Conservation (phyloP, 2,888 invertebrate genomes). For the Bedellia somnulentella region DNA sequence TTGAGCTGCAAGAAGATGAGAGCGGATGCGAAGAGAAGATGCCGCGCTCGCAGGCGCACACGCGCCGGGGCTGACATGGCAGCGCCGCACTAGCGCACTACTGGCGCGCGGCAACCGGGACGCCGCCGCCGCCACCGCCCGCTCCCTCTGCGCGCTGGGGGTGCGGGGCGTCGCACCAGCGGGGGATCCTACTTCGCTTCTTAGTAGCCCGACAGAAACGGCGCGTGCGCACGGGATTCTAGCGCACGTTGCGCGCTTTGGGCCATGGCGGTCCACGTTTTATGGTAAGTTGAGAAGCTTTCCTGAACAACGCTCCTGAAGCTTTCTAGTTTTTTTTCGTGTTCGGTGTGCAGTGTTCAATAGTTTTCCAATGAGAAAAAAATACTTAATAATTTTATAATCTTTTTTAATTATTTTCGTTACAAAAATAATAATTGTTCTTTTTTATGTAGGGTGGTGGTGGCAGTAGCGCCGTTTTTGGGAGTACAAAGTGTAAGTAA, state of each 20-base stretch:
- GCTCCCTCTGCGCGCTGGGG: conserved; percentile 22
- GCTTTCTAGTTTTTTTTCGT: too few species aligned
- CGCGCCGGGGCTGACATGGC: conserved; percentile 59
- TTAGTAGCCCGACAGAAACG: conserved; percentile 56
- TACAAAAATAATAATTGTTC: too few species aligned
- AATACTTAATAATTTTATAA: neutral
- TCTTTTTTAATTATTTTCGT: neutral
- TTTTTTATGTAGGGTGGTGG: conserved; percentile 31
- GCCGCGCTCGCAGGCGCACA: conserved; percentile 32
- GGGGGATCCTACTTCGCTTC: conserved; percentile 37
- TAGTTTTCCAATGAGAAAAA: neutral
- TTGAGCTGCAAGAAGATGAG: conserved; percentile 21
- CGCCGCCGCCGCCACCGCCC: conserved; percentile 15
- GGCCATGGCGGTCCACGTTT: conserved; percentile 54
- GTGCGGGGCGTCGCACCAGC: conserved; percentile 20
- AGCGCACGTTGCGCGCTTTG: conserved; percentile 53
- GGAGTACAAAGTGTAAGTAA: conserved; percentile 42
- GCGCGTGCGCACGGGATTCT: conserved; percentile 57
- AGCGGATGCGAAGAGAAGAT: conserved; percentile 30
- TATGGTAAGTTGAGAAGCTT: conserved; percentile 41
- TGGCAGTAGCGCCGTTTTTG: conserved; percentile 32
- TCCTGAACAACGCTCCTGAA: too few species aligned
- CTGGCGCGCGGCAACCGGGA: conserved; percentile 19
- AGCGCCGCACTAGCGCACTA: conserved; percentile 51
- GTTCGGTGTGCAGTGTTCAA: too few species aligned